Conservation (phyloP, 2,113 vertebrate species). For the Calonectris borealis region DNA sequence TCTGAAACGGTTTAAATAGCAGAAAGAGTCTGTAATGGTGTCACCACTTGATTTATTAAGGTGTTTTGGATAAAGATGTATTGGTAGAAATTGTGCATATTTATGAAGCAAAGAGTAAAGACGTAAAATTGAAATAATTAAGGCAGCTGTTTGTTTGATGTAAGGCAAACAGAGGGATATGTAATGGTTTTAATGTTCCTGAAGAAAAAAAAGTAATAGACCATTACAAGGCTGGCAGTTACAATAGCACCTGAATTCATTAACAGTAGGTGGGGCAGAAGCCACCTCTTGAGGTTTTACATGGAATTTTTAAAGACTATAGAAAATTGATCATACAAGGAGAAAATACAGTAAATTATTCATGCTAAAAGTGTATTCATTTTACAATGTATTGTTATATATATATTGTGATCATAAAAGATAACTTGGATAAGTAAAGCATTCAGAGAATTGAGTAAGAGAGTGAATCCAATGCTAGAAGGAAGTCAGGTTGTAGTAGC, state of each 20-base stretch:
- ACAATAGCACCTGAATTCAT: not conserved
- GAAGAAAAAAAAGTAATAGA: not conserved
- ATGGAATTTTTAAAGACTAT: not conserved
- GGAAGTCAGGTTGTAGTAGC: not conserved
- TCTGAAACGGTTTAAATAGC: not conserved
- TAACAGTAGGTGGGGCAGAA: not conserved
- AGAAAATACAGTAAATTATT: not conserved
- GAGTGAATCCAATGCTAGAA: not conserved
- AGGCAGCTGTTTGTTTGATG: not conserved
- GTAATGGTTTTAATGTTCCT: not conserved
- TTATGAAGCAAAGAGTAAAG: not conserved
- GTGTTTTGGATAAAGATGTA: not conserved
- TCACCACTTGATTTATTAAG: conserved; percentile 4
- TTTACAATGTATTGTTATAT: not conserved
- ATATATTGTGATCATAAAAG: not conserved
- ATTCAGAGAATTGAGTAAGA: not conserved
- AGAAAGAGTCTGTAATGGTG: not conserved
- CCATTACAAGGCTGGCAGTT: not conserved
- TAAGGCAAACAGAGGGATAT: not conserved
- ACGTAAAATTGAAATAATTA: not conserved
- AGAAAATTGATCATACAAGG: not conserved
- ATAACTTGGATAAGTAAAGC: not conserved
- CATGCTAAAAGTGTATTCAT: not conserved
- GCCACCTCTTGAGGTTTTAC: not conserved
- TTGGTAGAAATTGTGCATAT: conserved; percentile 8